Percentiles rank a stretch among this genome's conserved stretches.
Evolutionary conservation across 2,888 invertebrate genomes (phyloP).

Genomic region (Diploptera punctata): DNA sequence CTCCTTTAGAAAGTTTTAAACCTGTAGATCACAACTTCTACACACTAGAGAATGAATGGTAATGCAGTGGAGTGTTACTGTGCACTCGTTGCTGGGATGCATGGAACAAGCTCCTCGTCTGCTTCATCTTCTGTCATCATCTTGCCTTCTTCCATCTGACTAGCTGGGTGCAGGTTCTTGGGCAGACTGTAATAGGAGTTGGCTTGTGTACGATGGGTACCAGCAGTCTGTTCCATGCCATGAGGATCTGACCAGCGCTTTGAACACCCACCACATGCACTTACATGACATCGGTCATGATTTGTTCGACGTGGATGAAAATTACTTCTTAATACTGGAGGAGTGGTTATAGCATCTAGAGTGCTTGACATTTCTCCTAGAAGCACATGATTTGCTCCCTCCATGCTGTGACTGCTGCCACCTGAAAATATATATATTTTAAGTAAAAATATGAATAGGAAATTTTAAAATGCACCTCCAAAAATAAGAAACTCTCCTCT

Average conservation of each 20-base stretch:
- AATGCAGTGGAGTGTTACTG: not conserved
- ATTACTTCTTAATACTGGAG: slow-evolving; percentile 22
- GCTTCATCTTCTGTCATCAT: not conserved
- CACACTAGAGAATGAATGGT: too few species aligned
- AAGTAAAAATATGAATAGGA: too few species aligned
- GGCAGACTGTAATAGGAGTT: slow-evolving; percentile 31
- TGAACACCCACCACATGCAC: not conserved
- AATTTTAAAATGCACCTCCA: too few species aligned
- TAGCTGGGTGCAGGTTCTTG: slow-evolving; percentile 14
- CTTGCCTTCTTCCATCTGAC: not conserved
- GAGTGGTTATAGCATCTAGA: not conserved
- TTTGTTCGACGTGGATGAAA: slow-evolving; percentile 34
- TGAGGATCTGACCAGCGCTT: slow-evolving; percentile 40
- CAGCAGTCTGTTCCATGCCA: not conserved
- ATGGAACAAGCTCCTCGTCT: not conserved
- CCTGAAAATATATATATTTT: not conserved
- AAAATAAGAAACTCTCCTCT: too few species aligned
- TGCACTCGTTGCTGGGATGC: not conserved
- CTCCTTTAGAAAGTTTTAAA: too few species aligned
- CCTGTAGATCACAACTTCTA: too few species aligned
- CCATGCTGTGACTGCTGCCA: slow-evolving; percentile 13
- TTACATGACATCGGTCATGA: slow-evolving; percentile 34
- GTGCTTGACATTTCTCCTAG: not conserved
- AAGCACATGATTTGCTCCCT: slow-evolving; percentile 13
- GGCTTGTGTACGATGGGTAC: not conserved